These are phyloP conservation scores for Nebria ingens DNA, from an alignment of 1,140 invertebrate species.

Conservation along the genomic window DNA sequence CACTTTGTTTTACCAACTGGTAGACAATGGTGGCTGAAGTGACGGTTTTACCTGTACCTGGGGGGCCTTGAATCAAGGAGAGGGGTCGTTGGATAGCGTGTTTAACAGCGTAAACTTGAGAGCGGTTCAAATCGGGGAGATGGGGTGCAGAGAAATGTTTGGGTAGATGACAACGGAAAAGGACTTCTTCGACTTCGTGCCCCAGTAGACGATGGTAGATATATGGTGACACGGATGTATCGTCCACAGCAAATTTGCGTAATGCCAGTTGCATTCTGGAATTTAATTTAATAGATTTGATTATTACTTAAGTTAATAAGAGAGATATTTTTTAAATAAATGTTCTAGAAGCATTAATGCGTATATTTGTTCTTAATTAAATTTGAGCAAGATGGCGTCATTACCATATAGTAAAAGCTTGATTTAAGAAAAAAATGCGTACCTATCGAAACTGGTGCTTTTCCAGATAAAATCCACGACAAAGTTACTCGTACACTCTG, in stretches of 20 bases:
- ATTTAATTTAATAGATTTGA: conserved; percentile 16
- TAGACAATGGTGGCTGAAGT: conserved; percentile 99
- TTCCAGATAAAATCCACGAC: conserved; percentile 99
- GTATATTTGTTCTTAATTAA: background rate
- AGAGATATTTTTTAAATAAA: background rate
- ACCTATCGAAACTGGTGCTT: conserved; percentile 96
- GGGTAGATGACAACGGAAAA: conserved; percentile 81
- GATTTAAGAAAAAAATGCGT: conserved; percentile 20
- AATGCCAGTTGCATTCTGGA: conserved; percentile 90
- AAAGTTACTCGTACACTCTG: conserved; percentile 90
- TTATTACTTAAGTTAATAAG: too few relatives aligned
- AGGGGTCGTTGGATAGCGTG: conserved; percentile 94
- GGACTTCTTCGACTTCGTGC: conserved; percentile 92
- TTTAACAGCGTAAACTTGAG: conserved; percentile 98
- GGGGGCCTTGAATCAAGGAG: conserved; percentile 90
- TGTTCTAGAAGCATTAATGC: background rate
- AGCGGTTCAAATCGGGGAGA: conserved; percentile 93
- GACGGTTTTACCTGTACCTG: conserved; percentile 97
- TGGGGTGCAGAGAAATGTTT: conserved; percentile 97
- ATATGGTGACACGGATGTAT: conserved; percentile 91
- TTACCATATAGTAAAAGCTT: conserved; percentile 11
- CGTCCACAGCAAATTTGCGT: conserved; percentile 92
- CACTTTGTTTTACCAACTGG: conserved; percentile 90
- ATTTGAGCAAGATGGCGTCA: too few relatives aligned
- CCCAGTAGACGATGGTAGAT: conserved; percentile 96